Percentiles rank a stretch among this genome's conserved stretches.
Evolutionary conservation across 2,888 invertebrate genomes (phyloP).

Genomic region (Hipparchia sbordonii): DNA sequence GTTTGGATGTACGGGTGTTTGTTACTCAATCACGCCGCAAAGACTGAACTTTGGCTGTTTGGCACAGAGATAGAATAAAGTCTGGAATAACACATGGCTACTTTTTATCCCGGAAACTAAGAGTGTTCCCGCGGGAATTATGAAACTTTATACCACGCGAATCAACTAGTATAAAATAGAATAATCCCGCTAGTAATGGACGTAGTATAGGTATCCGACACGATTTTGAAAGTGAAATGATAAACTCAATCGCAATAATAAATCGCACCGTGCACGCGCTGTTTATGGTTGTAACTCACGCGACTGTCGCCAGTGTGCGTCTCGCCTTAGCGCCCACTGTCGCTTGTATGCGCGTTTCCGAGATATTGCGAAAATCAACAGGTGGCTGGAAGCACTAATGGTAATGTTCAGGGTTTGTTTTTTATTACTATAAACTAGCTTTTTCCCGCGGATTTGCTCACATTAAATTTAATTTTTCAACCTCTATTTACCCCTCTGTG

Average conservation of each 20-base stretch:
- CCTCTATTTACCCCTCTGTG: too few species aligned
- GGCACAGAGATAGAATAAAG: too few species aligned
- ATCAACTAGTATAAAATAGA: not conserved
- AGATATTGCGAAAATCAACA: slow-evolving; percentile 28
- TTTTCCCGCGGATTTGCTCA: not conserved
- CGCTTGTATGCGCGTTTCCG: slow-evolving; percentile 28
- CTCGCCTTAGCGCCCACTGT: slow-evolving; percentile 32
- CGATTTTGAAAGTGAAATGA: slow-evolving; percentile 71
- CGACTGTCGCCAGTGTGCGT: slow-evolving; percentile 39
- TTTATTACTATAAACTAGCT: not conserved
- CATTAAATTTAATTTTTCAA: too few species aligned
- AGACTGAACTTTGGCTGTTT: too few species aligned
- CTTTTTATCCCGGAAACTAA: too few species aligned
- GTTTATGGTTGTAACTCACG: slow-evolving; percentile 45
- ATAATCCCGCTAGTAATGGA: not conserved
- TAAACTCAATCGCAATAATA: slow-evolving; percentile 60
- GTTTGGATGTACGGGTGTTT: too few species aligned
- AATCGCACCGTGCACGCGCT: slow-evolving; percentile 58
- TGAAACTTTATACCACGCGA: too few species aligned
- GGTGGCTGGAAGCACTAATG: slow-evolving; percentile 33
- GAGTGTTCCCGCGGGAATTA: too few species aligned
- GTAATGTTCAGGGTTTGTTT: slow-evolving; percentile 29
- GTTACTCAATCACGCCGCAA: too few species aligned
- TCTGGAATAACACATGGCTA: too few species aligned
- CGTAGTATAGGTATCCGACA: slow-evolving; percentile 51